Evolutionary conservation across 1,140 invertebrate genomes (phyloP), one percentile per base, ranked within the genome.

Genomic region (Aphelinus atriplicis): DNA sequence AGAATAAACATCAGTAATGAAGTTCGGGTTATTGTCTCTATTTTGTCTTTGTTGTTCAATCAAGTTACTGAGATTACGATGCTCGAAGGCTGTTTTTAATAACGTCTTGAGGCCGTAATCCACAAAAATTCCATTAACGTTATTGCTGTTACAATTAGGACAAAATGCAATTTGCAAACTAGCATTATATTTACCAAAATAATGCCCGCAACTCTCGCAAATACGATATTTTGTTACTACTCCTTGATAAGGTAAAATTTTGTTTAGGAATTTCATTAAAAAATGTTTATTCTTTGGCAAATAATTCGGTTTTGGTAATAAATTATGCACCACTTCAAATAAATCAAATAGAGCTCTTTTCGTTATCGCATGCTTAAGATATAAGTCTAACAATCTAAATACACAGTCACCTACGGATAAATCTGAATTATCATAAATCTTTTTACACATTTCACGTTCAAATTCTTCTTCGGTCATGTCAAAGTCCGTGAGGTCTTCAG

Each of bases 131-230:
- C 63, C 75, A 63, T 76, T 67, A 53, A 72, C 46, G 3, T 74
- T 51, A 51, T 65, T 45, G 66, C 67, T 72, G 42, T 63, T 47
- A 74, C 76, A 79, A 61, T 68, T 56, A 63, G 55, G 7, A 53
- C 74, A 79, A 9, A 45, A 63, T 4, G n/a, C 45, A 2, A 70
- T 9, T 43, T 47, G 9, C 3, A 9, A 9, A 10, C 55, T 51
- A 6, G 1, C 26, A 0, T 60, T 55, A 51, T 7, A 74, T n/a
- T 71, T 47, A 0, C 77, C 66, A 71, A 78, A 73, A 65, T 78
- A 78, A 9, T 50, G 7, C 45, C 10, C 60, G 68, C 78, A 79
- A 47, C 65, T 56, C 64, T 79, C 75, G 62, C 78, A 79, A 69
- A 74, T 72, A 43, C 64, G 55, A 62, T 79, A 71, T 73, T 79